Base-by-base conservation (phyloP, 2,888 invertebrate genomes). In the Tyria jacobaeae region DNA sequence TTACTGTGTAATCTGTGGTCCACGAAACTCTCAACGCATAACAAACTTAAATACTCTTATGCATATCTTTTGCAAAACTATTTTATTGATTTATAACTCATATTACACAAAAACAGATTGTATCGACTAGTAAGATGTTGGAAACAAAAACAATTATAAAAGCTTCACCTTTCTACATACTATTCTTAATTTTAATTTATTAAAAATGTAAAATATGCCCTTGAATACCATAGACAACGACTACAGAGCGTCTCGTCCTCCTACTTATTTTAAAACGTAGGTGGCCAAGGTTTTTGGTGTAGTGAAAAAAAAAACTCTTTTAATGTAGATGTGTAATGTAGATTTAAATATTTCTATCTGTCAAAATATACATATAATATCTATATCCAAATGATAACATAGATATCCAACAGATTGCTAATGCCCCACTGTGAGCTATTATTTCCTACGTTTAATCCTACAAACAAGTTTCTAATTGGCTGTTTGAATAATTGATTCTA, bases 401-500 rank as follows among this genome's bases (percentile, higher is more conserved):
- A 24, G 37, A 37, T n/a, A 53, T 37, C 52, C 24, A 24, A 50
- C 34, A 39, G 37, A 9, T n/a, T 12, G 24, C 15, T 27, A 37
- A 21, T 35, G 7, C 44, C 44, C 44, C 44, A 24, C 55, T 17
- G 63, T 48, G 15, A 63, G 27, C 51, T 58, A 50, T 59, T 44
- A 60, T 55, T 53, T 41, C 41, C 55, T 44, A 44, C 51, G 15
- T 44, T 35, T 37, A 49, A 39, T 59, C 39, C 15, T 51, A 57
- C 56, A 60, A 60, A 60, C 60, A 51, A 47, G 61, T 61, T 61
- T 61, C 56, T 61, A 52, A 61, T 57, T 57, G 51, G 27, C n/a
- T 50, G 55, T 61, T 51, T 56, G 61, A 31, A 31, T 61, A 47
- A 52, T 55, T 37, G 47, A 25, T 53, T 50, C 44, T 35, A 52